Evolutionary conservation across 2,797 vertebrate species (phyloP), one percentile per base, ranked within the genome.

Genomic region (Sebastes minor): DNA sequence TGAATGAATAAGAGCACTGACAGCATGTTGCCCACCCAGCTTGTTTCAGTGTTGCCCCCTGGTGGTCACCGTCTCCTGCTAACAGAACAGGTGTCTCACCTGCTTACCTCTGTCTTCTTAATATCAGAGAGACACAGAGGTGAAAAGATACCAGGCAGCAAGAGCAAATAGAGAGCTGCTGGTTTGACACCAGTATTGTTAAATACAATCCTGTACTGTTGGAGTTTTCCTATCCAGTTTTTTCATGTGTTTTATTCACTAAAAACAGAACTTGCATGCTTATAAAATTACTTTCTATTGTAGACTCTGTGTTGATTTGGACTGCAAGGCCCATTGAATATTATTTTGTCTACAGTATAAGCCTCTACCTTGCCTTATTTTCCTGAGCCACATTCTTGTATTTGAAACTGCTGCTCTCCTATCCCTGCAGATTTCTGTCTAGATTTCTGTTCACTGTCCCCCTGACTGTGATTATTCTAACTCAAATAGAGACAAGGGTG

Each of bases 1-100:
- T 33, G 46, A 49, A 18, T 65, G 46, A 49, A 18, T 65, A 53
- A 46, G 68, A 28, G 27, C 77, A 74, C 10, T 14, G 46, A 74
- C 46, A 20, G 73, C 56, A 28, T 59, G 42, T 18, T 42, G 63
- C 62, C 46, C 61, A 71, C 20, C 18, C 81, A 80, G 82, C 71
- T n/a, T 22, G 55, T 61, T 46, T 72, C 68, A 80, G 63, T 85
- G 70, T 74, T 91, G 86, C 92, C 91, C 74, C 74, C 91, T 63
- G 66, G 88, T 94, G 94, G 86, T 18, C 38, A 72, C 4, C 12
- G 28, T 65, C 22, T 76, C 13, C 35, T 64, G 46, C 63, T 74
- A 71, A 61, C 35, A 81, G 66, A 87, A 75, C 76, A 85, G 66
- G 65, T 87, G 82, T 69, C 59, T 69, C 53, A 56, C 27, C 72